phyloP scores from a whole-genome alignment of 2,797 vertebrate genomes.

The Phoxinus dragarum region DNA sequence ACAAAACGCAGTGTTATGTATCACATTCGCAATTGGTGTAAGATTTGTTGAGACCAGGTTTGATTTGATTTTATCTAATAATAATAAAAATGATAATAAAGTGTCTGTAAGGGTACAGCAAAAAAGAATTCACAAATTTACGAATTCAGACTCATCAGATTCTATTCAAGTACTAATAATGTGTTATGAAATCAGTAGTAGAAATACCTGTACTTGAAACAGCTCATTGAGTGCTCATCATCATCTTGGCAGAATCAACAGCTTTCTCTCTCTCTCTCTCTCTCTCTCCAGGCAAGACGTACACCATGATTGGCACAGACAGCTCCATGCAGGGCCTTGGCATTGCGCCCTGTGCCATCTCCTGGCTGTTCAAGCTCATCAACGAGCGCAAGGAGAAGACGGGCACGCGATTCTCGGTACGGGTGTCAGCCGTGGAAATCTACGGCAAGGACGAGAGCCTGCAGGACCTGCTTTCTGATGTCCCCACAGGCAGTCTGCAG shows the following conservation, averaged over 20 bases:
- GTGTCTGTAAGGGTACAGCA: background rate
- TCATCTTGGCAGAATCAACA: slow-evolving; percentile 52
- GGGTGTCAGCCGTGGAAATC: slow-evolving; percentile 97
- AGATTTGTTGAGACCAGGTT: background rate
- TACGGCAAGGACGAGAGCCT: slow-evolving; percentile 92
- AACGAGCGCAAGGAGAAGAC: slow-evolving; percentile 93
- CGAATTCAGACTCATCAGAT: background rate
- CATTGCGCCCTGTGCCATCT: slow-evolving; percentile 95
- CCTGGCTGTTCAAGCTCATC: slow-evolving; percentile 98
- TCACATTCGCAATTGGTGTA: background rate
- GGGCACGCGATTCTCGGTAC: slow-evolving; percentile 93
- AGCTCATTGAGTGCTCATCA: slow-evolving; percentile 10
- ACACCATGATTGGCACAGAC: slow-evolving; percentile 98
- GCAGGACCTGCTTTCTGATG: slow-evolving; percentile 93
- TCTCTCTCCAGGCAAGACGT: slow-evolving; percentile 88
- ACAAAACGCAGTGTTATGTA: background rate
- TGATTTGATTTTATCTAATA: background rate
- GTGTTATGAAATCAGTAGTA: slow-evolving; percentile 17
- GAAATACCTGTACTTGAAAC: slow-evolving; percentile 42
- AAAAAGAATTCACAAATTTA: background rate
- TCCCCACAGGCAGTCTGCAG: slow-evolving; percentile 90
- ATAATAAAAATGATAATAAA: background rate
- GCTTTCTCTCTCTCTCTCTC: slow-evolving; percentile 52
- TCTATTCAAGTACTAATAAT: background rate
- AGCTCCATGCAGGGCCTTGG: slow-evolving; percentile 93